Evolutionary conservation across 1,140 invertebrate species (phyloP).

Genomic region (Heliconius hewitsoni): DNA sequence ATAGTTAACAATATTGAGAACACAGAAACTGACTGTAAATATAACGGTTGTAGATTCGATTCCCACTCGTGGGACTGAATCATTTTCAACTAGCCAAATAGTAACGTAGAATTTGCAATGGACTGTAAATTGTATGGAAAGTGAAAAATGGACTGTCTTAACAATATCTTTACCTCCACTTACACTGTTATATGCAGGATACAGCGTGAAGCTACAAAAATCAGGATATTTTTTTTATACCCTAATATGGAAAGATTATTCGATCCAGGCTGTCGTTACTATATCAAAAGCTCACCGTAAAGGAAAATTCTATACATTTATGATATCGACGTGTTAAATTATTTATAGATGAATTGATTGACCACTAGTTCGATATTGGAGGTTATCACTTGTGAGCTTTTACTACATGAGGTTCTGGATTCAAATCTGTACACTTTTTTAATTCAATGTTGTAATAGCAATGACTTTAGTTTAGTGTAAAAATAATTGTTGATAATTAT

Average conservation of each 20-base stretch:
- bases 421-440: no score
- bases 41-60: no score
- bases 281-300: constrained; percentile 5
- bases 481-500: no score
- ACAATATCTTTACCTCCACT: neutral
- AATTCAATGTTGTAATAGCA: no score
- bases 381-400: neutral
- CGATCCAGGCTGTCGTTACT: neutral
- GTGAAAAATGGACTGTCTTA: neutral
- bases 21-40: no score
- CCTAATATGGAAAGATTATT: neutral
- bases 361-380: neutral
- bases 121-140: no score
- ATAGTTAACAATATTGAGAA: neutral
- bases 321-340: constrained; percentile 6
- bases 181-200: neutral
- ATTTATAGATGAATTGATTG: neutral
- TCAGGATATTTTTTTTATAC: neutral
- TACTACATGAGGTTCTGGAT: no score
- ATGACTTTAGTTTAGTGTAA: no score
- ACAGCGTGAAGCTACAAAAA: neutral
- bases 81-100: no score
- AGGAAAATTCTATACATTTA: constrained; percentile 15
- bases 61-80: no score
- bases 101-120: no score